Conservation (phyloP, 1,140 invertebrate genomes). For the Melipona quadrifasciata region DNA sequence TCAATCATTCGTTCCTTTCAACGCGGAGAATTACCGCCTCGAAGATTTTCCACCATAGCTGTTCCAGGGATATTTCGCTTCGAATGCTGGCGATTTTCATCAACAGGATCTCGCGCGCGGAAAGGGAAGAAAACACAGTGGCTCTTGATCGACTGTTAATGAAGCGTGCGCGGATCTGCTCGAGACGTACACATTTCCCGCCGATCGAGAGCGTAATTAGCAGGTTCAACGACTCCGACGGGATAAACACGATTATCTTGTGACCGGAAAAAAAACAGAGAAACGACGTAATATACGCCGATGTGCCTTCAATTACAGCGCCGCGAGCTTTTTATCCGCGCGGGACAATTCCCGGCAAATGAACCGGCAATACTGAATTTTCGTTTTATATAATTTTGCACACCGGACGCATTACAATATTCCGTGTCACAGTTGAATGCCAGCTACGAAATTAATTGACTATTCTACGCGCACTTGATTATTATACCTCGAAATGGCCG, state of each 20-base stretch:
- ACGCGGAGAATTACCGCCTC: constrained; percentile 1
- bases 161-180: background rate
- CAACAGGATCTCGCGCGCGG: background rate
- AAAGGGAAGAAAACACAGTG: background rate
- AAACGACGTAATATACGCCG: background rate
- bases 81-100: background rate
- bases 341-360: background rate
- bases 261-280: background rate
- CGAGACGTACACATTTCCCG: background rate
- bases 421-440: background rate
- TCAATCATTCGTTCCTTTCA: constrained; percentile 7
- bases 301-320: background rate
- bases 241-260: background rate
- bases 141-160: background rate
- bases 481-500: background rate
- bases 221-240: background rate
- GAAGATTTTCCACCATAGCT: background rate
- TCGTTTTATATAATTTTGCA: background rate
- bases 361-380: background rate
- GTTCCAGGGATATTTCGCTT: background rate
- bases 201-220: constrained; percentile 7
- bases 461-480: background rate
- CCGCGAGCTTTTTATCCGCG: background rate
- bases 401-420: background rate
- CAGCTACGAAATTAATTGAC: background rate